These are phyloP conservation scores for Progne subis DNA, from an alignment of 2,113 vertebrate species.

Conservation along the genomic window DNA sequence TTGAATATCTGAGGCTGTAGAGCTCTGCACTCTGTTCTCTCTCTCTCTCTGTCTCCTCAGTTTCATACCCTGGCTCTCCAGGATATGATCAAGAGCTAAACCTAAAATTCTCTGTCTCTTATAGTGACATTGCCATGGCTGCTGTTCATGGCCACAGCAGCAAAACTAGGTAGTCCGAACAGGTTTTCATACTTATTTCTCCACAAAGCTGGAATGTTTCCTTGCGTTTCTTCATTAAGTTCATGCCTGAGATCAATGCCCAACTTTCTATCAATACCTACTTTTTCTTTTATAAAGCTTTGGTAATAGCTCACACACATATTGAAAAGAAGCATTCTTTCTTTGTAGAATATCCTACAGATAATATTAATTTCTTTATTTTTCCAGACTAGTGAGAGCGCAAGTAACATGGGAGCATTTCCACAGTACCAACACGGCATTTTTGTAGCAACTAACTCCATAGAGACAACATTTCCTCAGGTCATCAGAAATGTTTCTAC, in stretches of 20 bases:
- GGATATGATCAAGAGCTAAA: slow-evolving; percentile 9
- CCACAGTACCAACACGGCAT: background rate
- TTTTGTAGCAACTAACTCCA: background rate
- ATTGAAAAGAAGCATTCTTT: background rate
- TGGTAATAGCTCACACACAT: background rate
- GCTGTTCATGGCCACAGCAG: background rate
- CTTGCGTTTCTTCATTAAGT: background rate
- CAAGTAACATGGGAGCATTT: background rate
- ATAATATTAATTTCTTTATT: background rate
- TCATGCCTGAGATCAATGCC: background rate
- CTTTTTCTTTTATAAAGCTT: background rate
- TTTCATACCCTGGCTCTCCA: slow-evolving; percentile 23
- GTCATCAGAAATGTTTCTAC: background rate
- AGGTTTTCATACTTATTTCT: background rate
- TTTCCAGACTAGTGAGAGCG: background rate
- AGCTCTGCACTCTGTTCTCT: background rate
- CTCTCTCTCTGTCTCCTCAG: background rate
- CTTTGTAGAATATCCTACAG: background rate
- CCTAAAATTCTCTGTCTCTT: background rate
- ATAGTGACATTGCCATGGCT: background rate
- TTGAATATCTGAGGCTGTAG: background rate
- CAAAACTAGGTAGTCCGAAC: background rate
- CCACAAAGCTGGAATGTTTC: background rate
- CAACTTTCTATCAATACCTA: background rate
- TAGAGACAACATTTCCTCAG: background rate